Evolutionary conservation across 2,113 vertebrate genomes (phyloP), one percentile per base, ranked within the genome.

Genomic region (Gopherus flavomarginatus): DNA sequence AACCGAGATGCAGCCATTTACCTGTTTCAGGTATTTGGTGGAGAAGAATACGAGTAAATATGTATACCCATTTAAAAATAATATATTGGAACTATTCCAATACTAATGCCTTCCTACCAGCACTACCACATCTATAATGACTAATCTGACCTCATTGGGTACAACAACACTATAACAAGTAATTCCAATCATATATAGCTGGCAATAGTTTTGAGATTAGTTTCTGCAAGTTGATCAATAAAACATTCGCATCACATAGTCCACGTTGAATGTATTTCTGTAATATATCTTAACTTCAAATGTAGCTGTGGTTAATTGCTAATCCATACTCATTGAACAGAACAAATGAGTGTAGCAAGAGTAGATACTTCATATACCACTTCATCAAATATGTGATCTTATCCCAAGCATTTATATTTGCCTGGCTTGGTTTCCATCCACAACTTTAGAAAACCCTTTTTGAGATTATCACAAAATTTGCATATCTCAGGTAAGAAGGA

Each of bases 311-410:
- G 95, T 96, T 98, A 97, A 98, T 97, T 97, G 94, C 96, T 98
- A 98, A 98, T 98, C 97, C 87, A 97, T 98, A 98, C 96, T 98
- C 95, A 98, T 84, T 92, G 93, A 98, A 93, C 83, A 96, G 93
- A 97, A 97, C 92, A 98, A 98, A 97, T 96, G 91, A 98, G 90
- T 86, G 87, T 82, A 95, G 29, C 79, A 54, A 85, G 83, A 89
- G 88, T 81, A 96, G 91, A 94, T 91, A 92, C 44, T 97, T 96
- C 50, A 79, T 93, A 89, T 90, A 83, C 65, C 12, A 21, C 90
- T 84, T 94, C 85, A 95, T 97, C 90, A 95, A 89, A 95, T 5
- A 0, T 88, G 85, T 31, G 88, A 97, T 90, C 92, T 87, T 9
- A 75, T 82, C 65, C 88, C 69, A 38, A 90, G 91, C 78, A 81